Evolutionary conservation across 2,888 invertebrate species (phyloP).

Genomic region (Clanis bilineata): DNA sequence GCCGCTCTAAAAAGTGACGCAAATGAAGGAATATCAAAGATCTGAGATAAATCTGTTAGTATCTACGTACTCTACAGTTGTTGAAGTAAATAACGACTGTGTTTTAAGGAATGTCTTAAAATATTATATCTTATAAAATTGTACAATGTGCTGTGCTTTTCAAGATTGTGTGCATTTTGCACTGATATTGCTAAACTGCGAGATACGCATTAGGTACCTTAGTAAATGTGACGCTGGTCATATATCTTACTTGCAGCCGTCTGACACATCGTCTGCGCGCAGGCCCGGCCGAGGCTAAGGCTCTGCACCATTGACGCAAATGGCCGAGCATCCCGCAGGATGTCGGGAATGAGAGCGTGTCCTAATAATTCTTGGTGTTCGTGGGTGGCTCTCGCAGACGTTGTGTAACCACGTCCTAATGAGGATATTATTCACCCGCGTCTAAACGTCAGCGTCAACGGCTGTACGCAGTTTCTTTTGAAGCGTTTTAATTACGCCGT

Average conservation of each 20-base stretch:
- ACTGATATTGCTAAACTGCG: no score
- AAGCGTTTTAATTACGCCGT: conserved; percentile 59
- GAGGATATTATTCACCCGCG: conserved; percentile 72
- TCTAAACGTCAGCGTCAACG: conserved; percentile 47
- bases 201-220: no score
- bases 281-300: conserved; percentile 55
- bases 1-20: background rate
- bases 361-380: conserved; percentile 70
- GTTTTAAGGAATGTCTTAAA: no score
- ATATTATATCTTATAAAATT: no score
- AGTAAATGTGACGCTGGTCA: conserved; percentile 30
- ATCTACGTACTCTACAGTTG: no score
- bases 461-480: conserved; percentile 44
- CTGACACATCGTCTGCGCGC: conserved; percentile 67
- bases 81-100: no score
- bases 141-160: no score
- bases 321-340: conserved; percentile 75
- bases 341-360: conserved; percentile 80
- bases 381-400: conserved; percentile 66
- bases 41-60: background rate
- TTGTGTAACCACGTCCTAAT: conserved; percentile 69
- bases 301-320: conserved; percentile 71
- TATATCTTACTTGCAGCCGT: conserved; percentile 60
- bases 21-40: background rate
- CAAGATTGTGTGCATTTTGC: no score